These are phyloP conservation scores for Lamellibrachia luymesi DNA, from an alignment of 1,140 invertebrate genomes.

Conservation along the genomic window DNA sequence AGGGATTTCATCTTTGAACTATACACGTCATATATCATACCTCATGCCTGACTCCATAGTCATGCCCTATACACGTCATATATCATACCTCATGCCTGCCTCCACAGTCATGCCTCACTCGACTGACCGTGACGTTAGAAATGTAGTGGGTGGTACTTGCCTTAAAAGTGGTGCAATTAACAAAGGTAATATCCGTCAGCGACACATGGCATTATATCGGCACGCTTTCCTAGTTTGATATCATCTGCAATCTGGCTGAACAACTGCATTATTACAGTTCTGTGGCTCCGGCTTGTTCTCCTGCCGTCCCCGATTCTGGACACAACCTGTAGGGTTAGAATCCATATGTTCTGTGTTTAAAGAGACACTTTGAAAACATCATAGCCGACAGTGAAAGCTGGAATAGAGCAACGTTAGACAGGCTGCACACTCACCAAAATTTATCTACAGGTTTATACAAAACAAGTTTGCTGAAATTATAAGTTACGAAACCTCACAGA, in stretches of 20 bases:
- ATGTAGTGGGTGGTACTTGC: neutral
- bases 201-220: neutral
- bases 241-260: neutral
- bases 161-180: constrained; percentile 5
- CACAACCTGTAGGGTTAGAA: constrained; percentile 4
- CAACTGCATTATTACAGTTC: constrained; percentile 5
- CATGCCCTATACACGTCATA: neutral
- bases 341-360: constrained; percentile 5
- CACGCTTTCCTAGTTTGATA: constrained; percentile 4
- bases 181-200: neutral
- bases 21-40: constrained; percentile 1
- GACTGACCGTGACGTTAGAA: neutral
- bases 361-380: neutral
- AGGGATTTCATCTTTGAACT: neutral
- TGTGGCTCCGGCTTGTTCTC: neutral
- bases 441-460: neutral
- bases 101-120: neutral
- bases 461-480: neutral
- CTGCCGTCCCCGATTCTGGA: neutral
- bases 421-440: neutral
- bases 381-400: neutral
- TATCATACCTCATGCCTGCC: neutral
- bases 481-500: neutral
- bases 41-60: neutral
- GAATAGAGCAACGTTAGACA: neutral